Conservation (phyloP, 2,113 vertebrate species). For the Pyxicephalus adspersus region DNA sequence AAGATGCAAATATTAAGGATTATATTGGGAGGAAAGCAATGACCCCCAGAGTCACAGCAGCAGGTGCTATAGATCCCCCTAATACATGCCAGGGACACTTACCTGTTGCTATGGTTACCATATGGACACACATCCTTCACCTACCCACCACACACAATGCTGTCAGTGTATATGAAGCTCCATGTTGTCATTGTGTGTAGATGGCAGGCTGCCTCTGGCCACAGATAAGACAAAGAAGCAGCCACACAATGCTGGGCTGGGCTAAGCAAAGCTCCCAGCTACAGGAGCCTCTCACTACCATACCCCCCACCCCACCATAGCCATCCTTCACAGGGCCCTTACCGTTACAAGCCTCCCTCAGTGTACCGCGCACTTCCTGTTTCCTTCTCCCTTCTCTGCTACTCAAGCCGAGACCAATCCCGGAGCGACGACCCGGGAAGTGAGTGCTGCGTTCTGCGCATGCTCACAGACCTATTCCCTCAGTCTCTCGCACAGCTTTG, state of each 20-base stretch:
- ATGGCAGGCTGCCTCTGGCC: constrained; percentile 1
- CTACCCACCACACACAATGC: too few relatives aligned
- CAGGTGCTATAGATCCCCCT: too few relatives aligned
- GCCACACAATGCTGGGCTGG: constrained; percentile 15
- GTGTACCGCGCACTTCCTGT: constrained; percentile 41
- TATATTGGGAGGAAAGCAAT: too few relatives aligned
- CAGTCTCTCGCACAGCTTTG: background rate
- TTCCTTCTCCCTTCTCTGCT: constrained; percentile 21
- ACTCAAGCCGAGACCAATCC: constrained; percentile 17
- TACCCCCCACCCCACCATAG: background rate
- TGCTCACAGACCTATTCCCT: background rate
- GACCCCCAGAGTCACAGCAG: too few relatives aligned
- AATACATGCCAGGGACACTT: too few relatives aligned
- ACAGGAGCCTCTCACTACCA: background rate
- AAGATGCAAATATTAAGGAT: too few relatives aligned
- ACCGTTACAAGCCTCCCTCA: constrained; percentile 5
- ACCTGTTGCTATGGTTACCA: too few relatives aligned
- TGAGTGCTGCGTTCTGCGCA: background rate
- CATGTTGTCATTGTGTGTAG: too few relatives aligned
- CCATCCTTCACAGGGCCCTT: background rate
- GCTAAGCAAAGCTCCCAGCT: background rate
- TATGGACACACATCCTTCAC: too few relatives aligned
- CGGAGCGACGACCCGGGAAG: constrained; percentile 18
- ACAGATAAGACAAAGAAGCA: constrained; percentile 5
- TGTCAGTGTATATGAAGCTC: too few relatives aligned